Evolutionary conservation across 2,888 invertebrate species (phyloP).

Genomic region (Nysson spinosus): DNA sequence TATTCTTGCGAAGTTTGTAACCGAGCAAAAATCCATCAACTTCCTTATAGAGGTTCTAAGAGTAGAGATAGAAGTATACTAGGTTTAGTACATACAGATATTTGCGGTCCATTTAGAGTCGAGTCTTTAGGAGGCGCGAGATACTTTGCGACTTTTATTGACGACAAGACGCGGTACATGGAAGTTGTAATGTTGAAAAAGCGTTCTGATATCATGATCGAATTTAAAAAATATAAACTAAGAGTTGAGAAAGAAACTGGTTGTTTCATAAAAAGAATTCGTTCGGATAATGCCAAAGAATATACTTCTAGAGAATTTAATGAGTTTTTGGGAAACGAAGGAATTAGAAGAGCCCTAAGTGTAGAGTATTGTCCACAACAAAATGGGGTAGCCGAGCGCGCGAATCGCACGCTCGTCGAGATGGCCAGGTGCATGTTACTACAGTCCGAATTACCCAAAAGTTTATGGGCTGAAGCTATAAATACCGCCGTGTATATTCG

Average conservation of each 20-base stretch:
- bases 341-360: not conserved
- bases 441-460: not conserved
- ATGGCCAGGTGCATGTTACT: not conserved
- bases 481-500: not conserved
- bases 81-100: not conserved
- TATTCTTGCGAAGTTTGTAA: too few relatives aligned
- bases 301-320: not conserved
- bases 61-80: not conserved
- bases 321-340: not conserved
- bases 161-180: slow-evolving; percentile 2
- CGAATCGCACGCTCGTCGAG: not conserved
- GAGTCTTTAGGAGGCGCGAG: not conserved
- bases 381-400: not conserved
- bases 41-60: too few relatives aligned
- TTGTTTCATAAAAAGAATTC: not conserved
- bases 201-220: not conserved
- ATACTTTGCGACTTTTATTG: slow-evolving; percentile 4
- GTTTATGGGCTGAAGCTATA: not conserved
- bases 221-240: not conserved
- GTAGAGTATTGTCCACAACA: not conserved
- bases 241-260: not conserved
- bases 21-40: too few relatives aligned
- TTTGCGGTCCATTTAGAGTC: not conserved
- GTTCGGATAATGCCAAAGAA: slow-evolving; percentile 3
- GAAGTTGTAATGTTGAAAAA: not conserved